Percentiles rank a stretch among this genome's conserved stretches.
phyloP scores from a whole-genome alignment of 2,888 invertebrate species.

The Diarsia dahlii region DNA sequence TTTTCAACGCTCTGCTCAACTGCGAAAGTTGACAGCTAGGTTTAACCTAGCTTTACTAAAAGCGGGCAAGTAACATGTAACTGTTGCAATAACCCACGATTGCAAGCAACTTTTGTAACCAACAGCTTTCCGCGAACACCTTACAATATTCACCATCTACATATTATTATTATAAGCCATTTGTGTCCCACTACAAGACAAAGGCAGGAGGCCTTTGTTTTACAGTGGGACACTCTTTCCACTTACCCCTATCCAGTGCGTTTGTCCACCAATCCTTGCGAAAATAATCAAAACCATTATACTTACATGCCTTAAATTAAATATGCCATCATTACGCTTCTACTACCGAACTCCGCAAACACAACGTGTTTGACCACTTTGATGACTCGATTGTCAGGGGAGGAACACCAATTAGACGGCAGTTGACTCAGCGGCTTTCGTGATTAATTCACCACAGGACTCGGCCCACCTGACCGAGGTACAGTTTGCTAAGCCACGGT shows the following conservation, averaged over 20 bases:
- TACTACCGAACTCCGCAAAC: slow-evolving; percentile 49
- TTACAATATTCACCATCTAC: slow-evolving; percentile 24
- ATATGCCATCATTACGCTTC: slow-evolving; percentile 57
- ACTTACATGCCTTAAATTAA: slow-evolving; percentile 42
- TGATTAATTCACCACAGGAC: slow-evolving; percentile 81
- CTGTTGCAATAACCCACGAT: neutral
- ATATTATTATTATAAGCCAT: no score
- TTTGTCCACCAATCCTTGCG: no score
- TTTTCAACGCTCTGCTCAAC: no score
- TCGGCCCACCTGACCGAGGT: slow-evolving; percentile 69
- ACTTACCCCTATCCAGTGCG: no score
- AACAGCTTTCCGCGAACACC: neutral
- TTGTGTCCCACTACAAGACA: no score
- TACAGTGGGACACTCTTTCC: no score
- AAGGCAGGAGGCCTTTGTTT: no score
- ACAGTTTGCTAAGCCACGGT: slow-evolving; percentile 75
- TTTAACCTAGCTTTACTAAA: neutral
- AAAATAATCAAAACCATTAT: neutral
- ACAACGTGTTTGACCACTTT: slow-evolving; percentile 71
- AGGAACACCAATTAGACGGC: slow-evolving; percentile 75
- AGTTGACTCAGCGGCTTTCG: slow-evolving; percentile 79
- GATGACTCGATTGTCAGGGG: slow-evolving; percentile 76
- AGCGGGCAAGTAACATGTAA: neutral
- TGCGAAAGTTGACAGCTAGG: neutral
- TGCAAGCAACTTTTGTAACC: no score